Base-by-base conservation (phyloP, 2,888 invertebrate species). In the Thymelicus lineola region DNA sequence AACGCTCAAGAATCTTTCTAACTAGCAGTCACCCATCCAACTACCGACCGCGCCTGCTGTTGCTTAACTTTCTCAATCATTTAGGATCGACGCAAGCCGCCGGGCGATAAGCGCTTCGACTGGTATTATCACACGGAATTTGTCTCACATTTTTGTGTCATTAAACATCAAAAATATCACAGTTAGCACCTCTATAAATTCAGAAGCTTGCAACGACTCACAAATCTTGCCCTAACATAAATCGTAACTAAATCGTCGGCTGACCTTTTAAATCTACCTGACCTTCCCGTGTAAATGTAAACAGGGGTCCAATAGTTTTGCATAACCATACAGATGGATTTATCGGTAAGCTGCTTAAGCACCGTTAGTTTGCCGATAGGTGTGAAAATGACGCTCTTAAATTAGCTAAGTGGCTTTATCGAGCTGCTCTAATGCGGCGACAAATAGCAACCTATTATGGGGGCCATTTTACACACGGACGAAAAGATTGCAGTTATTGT, bases 361-460 rank as follows among this genome's bases (percentile, higher is more conserved):
- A 76, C 78, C 80, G 82, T 84, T 82, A 82, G 76, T 72, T 75
- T 75, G 78, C 75, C 75, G 77, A 72, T 79, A 83, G 80, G 82
- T 84, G 86, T 85, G 82, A 82, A 84, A 85, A 84, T 76, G 75
- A 73, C 79, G 77, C 78, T 81, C 80, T 80, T 85, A 84, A 85
- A 86, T 86, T 82, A 83, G 81, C 84, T 82, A 82, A 85, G 86
- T 85, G 81, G 85, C 84, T 85, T 82, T 87, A 87, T 86, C 84
- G 80, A 80, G 73, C 75, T 73, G 74, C 75, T 76, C 65, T 83
- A 82, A 82, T 76, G 77, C 79, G 74, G 74, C 73, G 80, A 83
- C 82, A 82, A 86, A 85, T 85, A 79, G 74, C 75, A 62, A 48
- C 73, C 77, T 74, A 79, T 81, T 83, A 79, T 73, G 72, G 72